A percentile compares a stretch with the other conserved stretches of the same genome.
Conservation (phyloP, 2,113 vertebrate species). For the Clarias batrachus region DNA sequence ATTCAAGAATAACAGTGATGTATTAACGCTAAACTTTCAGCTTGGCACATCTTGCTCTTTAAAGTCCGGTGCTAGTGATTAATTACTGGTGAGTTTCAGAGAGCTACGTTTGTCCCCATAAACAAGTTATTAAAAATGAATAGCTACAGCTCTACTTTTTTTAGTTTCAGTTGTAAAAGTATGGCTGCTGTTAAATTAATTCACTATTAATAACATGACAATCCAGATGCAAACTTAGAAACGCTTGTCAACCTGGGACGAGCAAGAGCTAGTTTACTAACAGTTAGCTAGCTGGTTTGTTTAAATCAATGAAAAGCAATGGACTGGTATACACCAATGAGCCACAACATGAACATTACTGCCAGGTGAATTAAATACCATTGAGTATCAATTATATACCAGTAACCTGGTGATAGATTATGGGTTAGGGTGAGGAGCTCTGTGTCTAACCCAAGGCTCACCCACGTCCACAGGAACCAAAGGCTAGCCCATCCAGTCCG, state of each 20-base stretch:
- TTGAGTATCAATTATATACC: too few species aligned
- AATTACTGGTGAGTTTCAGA: not conserved
- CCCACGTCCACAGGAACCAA: too few species aligned
- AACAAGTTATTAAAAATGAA: not conserved
- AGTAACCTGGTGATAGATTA: too few species aligned
- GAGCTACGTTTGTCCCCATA: not conserved
- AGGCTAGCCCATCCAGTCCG: too few species aligned
- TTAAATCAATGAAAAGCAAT: not conserved
- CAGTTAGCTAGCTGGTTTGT: not conserved
- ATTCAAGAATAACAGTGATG: not conserved
- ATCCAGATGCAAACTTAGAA: not conserved
- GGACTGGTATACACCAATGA: not conserved
- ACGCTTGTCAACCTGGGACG: too few species aligned
- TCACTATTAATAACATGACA: not conserved
- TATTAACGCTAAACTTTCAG: not conserved
- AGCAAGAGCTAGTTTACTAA: not conserved
- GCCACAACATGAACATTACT: too few species aligned
- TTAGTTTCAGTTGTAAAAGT: not conserved
- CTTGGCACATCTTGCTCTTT: not conserved
- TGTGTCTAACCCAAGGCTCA: too few species aligned
- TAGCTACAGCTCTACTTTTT: not conserved
- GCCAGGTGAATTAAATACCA: too few species aligned
- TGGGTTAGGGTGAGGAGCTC: too few species aligned
- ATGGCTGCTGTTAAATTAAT: not conserved
- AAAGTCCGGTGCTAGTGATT: not conserved